Base-by-base conservation (phyloP, 2,797 vertebrate genomes). In the Antrozous pallidus region DNA sequence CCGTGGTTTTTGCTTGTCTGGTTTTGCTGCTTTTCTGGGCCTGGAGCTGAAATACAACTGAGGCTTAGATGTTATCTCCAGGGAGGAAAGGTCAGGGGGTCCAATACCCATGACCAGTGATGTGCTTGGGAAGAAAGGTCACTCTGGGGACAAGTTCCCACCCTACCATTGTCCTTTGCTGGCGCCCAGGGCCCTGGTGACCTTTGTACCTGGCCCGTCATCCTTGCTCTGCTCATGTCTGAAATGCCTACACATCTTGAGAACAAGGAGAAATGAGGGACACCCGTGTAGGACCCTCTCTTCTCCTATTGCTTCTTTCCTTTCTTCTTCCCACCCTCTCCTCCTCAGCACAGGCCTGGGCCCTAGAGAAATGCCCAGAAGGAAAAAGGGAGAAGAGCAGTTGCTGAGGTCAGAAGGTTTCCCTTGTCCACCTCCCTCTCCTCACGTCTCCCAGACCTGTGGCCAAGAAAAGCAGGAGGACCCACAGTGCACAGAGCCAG, bases 201-300 rank as follows among this genome's bases (percentile, higher is more conserved):
- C 63, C 63, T 65, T 16, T 8, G n/a, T 33, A 33, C n/a, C 63
- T 33, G 63, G 31, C 16, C 16, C 16, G 8, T 65, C 31, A 4
- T 33, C 63, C 63, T 33, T 65, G 63, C 16, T 65, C n/a, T 33
- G 63, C n/a, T 65, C 63, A 8, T 33, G 14, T 65, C 63, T 18
- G n/a, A 65, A 17, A 31, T 65, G 63, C n/a, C n/a, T 33, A n/a
- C 61, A 65, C 63, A 33, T 33, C 63, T 33, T 17, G 54, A 77
- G 63, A 79, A 78, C 0, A 5, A 81, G 73, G 45, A 79, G 5
- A 49, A 36, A 22, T 69, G 31, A 75, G 31, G 7, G 33, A 12
- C 7, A 1, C 16, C 0, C 0, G 0, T 42, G n/a, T 31, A 36
- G 36, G 17, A 33, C 38, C 20, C 5, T 22, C 8, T 69, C 51